Percentiles rank a stretch among this genome's conserved stretches.
phyloP scores from a whole-genome alignment of 2,888 invertebrate species.

The Sinhomidia bicolor region DNA sequence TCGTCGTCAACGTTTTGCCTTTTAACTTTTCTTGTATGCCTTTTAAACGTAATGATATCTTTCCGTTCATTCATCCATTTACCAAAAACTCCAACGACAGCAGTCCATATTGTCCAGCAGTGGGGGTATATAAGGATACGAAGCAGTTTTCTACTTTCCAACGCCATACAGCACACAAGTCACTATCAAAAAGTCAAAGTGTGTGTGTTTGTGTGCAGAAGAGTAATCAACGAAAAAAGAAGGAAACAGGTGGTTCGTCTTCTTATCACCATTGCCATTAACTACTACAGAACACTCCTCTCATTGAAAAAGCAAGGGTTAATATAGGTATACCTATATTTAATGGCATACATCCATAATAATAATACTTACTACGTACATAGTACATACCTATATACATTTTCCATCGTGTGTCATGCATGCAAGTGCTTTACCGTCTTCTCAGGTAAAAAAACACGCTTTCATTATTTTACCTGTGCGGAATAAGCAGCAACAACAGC shows the following conservation, averaged over 20 bases:
- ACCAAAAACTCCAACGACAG: too few relatives aligned
- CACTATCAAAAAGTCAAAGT: constrained; percentile 6
- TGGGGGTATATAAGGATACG: constrained; percentile 40
- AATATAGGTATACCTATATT: too few relatives aligned
- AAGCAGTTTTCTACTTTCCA: not conserved
- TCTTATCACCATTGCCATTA: constrained; percentile 65
- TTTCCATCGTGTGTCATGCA: not conserved
- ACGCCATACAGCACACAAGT: not conserved
- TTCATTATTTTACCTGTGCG: constrained; percentile 12
- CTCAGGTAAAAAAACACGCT: not conserved
- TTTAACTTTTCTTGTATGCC: constrained; percentile 45
- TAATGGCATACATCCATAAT: constrained; percentile 44
- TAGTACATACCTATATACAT: not conserved
- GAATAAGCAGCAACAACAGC: not conserved
- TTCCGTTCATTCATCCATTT: constrained; percentile 29
- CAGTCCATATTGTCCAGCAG: constrained; percentile 27
- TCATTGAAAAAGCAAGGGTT: constrained; percentile 43
- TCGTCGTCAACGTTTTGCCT: constrained; percentile 39
- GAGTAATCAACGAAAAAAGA: constrained; percentile 73
- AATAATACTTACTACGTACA: constrained; percentile 1
- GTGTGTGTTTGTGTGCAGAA: constrained; percentile 40
- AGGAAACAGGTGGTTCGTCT: constrained; percentile 79
- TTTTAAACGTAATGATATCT: constrained; percentile 51
- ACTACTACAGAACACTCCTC: constrained; percentile 30
- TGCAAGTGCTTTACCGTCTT: constrained; percentile 54